Conservation (phyloP, 2,797 vertebrate genomes). For the Notolabrus celidotus region DNA sequence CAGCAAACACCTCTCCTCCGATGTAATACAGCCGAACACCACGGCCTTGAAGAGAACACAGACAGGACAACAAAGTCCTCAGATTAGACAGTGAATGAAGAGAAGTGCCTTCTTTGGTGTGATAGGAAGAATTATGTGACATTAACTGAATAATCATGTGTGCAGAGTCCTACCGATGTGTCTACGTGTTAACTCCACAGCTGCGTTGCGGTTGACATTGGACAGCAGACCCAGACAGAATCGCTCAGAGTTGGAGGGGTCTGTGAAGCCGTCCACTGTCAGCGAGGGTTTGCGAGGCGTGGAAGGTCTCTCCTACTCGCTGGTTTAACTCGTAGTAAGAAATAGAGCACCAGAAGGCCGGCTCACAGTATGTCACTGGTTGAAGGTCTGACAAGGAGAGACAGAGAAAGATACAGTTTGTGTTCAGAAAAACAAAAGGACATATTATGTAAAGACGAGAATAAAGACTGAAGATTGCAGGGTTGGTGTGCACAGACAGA, state of each 20-base stretch:
- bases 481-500: not conserved
- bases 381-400: conserved; percentile 90
- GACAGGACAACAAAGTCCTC: conserved; percentile 19
- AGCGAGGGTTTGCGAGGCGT: conserved; percentile 98
- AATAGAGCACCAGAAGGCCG: conserved; percentile 99
- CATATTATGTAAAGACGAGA: not conserved
- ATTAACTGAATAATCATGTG: not conserved
- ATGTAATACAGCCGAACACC: conserved; percentile 98
- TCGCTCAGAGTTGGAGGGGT: conserved; percentile 98
- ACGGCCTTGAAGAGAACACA: conserved; percentile 85
- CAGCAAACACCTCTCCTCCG: conserved; percentile 97
- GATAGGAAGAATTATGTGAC: not conserved
- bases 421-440: not conserved
- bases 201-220: conserved; percentile 96
- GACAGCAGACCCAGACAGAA: conserved; percentile 98
- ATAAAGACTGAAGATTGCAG: not conserved
- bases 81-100: conserved; percentile 3
- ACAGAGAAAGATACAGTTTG: not conserved
- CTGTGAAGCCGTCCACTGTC: conserved; percentile 98
- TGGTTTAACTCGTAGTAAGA: conserved; percentile 99
- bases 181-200: conserved; percentile 94
- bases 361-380: conserved; percentile 98
- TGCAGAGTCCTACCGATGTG: conserved; percentile 90
- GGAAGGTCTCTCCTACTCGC: conserved; percentile 98
- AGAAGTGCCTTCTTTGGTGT: not conserved